Evolutionary conservation across 2,888 invertebrate genomes (phyloP).

Genomic region (Tachina grossa): DNA sequence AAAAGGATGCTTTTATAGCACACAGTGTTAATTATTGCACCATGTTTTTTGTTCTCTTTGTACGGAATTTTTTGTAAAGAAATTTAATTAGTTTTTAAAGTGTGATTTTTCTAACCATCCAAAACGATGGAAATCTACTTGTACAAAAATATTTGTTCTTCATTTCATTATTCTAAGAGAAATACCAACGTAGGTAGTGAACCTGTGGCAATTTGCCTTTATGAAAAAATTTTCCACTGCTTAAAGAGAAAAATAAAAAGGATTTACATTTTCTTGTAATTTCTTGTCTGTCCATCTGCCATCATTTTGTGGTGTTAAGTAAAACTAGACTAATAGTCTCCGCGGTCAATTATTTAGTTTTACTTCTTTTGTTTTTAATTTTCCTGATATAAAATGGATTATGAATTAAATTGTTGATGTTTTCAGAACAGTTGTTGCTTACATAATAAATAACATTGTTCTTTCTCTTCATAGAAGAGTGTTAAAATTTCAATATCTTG

Average conservation of each 20-base stretch:
- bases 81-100: conserved; percentile 46
- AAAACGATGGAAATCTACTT: conserved; percentile 23
- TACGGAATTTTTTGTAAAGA: neutral
- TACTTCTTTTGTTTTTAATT: conserved; percentile 1
- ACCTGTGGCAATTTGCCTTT: conserved; percentile 67
- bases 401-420: conserved; percentile 58
- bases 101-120: conserved; percentile 66
- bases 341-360: conserved; percentile 32
- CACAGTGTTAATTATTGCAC: conserved; percentile 78
- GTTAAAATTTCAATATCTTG: neutral
- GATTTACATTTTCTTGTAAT: conserved; percentile 22
- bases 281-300: conserved; percentile 14
- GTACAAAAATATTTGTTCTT: neutral
- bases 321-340: conserved; percentile 69
- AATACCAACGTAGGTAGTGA: neutral
- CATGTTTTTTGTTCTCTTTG: conserved; percentile 22
- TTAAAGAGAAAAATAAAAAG: conserved; percentile 11
- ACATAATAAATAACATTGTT: neutral
- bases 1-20: conserved; percentile 72
- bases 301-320: conserved; percentile 17
- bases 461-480: neutral
- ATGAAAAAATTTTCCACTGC: neutral
- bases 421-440: conserved; percentile 47
- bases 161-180: neutral
- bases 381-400: conserved; percentile 47